Base-by-base conservation (phyloP, 2,888 invertebrate genomes). In the Cryptocephalus moraei region DNA sequence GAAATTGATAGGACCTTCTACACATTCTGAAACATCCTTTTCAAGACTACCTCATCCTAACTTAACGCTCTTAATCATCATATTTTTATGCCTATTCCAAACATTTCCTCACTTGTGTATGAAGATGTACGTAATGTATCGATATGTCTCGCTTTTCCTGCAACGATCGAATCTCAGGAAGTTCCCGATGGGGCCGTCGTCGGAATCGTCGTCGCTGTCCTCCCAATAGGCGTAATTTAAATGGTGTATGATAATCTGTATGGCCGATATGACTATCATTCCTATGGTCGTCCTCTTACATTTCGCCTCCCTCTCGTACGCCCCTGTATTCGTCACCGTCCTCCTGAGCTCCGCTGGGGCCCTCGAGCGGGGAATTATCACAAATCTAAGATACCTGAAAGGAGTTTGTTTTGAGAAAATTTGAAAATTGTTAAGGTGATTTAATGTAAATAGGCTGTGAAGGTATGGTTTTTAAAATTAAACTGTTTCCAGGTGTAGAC, bases 81-180 rank as follows among this genome's bases (percentile, higher is more conserved):
- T n/a, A n/a, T n/a, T n/a, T n/a, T n/a, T n/a, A n/a, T n/a, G n/a
- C n/a, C n/a, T n/a, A n/a, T n/a, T n/a, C n/a, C n/a, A n/a, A n/a
- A 36, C 6, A 36, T 36, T 36, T 49, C 50, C 56, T 57, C 67
- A 87, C 86, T 92, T 92, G 70, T 96, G 96, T 14, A 95, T 90
- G 65, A 95, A 84, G 91, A 94, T 94, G 66, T 97, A 97, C 1
- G 91, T 87, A 43, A 94, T 62, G 67, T 85, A 96, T 60, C 97
- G 76, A 95, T 96, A 97, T 0, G 84, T 84, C 72, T 99, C 87
- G 47, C 82, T 77, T 51, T 94, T 78, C 63, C 82, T 81, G 51
- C 81, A 76, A 0, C 96, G 95, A 72, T 91, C 84, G 71, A 93
- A 96, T 53, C 95, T 90, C 8, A 86, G 71, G 41, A 82, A 81